phyloP scores from a whole-genome alignment of 2,888 invertebrate species.

The Phytoseiulus persimilis region DNA sequence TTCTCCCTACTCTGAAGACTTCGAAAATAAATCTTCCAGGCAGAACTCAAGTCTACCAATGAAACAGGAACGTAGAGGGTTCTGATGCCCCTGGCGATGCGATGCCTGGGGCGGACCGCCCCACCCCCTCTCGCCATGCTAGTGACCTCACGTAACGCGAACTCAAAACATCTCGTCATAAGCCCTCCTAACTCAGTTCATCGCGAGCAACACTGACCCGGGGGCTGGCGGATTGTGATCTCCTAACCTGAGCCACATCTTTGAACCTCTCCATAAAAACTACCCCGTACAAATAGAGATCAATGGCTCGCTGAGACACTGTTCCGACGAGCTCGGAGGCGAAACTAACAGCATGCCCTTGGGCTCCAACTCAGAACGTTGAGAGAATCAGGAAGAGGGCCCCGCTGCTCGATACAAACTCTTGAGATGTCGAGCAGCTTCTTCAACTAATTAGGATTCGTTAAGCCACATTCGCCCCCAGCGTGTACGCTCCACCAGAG shows the following conservation, averaged over 20 bases:
- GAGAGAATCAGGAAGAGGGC: background rate
- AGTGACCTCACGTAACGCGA: too few species aligned
- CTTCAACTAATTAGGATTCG: background rate
- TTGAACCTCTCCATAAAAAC: background rate
- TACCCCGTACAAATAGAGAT: background rate
- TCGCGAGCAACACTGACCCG: too few species aligned
- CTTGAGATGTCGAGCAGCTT: background rate
- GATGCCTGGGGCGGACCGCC: too few species aligned
- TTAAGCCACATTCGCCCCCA: background rate
- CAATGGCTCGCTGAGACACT: background rate
- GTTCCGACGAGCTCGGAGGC: background rate
- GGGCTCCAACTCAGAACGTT: background rate
- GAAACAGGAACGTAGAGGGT: too few species aligned
- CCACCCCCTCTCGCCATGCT: too few species aligned
- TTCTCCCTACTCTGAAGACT: too few species aligned
- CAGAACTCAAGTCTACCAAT: too few species aligned
- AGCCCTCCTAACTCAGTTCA: too few species aligned
- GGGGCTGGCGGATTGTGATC: background rate
- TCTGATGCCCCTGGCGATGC: too few species aligned
- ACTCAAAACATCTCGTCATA: too few species aligned
- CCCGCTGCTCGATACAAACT: background rate
- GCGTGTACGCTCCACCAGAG: background rate
- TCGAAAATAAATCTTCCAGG: too few species aligned
- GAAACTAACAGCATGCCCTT: background rate
- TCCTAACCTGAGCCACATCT: background rate